These are phyloP conservation scores for Enteromius anoplus DNA, from an alignment of 2,797 vertebrate species.

Conservation along the genomic window DNA sequence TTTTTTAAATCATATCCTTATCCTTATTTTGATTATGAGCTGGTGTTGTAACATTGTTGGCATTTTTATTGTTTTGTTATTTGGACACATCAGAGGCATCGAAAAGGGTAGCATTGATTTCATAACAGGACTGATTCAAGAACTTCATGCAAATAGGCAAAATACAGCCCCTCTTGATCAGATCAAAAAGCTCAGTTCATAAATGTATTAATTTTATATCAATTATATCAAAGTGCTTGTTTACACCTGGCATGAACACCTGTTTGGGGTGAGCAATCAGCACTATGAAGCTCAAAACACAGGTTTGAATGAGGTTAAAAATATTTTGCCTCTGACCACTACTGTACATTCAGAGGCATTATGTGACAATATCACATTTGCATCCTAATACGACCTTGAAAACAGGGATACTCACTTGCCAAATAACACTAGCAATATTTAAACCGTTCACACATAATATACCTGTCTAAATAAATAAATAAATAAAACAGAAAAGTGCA, in stretches of 20 bases:
- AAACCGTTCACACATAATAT: too few relatives aligned
- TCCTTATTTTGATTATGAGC: neutral
- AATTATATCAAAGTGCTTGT: constrained; percentile 4
- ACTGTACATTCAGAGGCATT: neutral
- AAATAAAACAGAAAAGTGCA: neutral
- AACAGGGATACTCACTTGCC: neutral
- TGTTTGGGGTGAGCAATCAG: neutral
- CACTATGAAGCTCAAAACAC: neutral
- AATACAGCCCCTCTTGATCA: constrained; percentile 75
- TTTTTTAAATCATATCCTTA: too few relatives aligned
- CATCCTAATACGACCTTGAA: neutral
- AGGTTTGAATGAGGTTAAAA: neutral
- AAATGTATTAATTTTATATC: neutral
- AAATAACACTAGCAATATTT: neutral
- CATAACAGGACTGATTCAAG: constrained; percentile 64
- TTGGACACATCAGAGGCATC: constrained; percentile 2
- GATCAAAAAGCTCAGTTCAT: constrained; percentile 14
- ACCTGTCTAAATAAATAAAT: too few relatives aligned
- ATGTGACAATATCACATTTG: neutral
- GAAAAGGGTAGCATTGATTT: constrained; percentile 66
- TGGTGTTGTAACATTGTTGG: neutral
- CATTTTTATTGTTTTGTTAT: neutral
- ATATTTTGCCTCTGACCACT: neutral
- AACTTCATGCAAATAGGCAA: constrained; percentile 50
- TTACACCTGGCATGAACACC: neutral